phyloP scores from a whole-genome alignment of 2,888 invertebrate genomes.

The Zaprionus lineosus region DNA sequence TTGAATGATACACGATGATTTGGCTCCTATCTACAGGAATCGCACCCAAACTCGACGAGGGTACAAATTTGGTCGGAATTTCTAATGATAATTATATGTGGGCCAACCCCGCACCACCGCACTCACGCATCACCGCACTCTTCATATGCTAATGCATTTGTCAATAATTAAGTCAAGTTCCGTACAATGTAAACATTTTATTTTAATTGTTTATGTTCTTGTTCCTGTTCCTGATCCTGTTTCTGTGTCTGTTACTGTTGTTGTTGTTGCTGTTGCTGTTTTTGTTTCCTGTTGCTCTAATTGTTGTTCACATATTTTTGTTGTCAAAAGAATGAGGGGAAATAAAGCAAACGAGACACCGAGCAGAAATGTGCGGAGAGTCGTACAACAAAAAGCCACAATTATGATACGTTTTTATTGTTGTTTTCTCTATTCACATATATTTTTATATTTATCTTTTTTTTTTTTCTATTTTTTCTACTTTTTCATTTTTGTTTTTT shows the following conservation, averaged over 20 bases:
- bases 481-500: conserved; percentile 1
- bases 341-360: too few relatives aligned
- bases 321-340: conserved; percentile 63
- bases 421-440: conserved; percentile 14
- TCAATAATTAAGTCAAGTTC: conserved; percentile 69
- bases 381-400: too few relatives aligned
- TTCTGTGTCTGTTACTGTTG: too few relatives aligned
- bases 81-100: not conserved
- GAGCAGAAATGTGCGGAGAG: too few relatives aligned
- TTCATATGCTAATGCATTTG: conserved; percentile 56
- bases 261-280: conserved; percentile 16
- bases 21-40: too few relatives aligned
- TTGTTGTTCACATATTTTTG: conserved; percentile 53
- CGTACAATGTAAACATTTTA: conserved; percentile 51
- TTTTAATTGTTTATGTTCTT: conserved; percentile 55
- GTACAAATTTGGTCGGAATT: too few relatives aligned
- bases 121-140: too few relatives aligned
- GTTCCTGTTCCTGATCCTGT: too few relatives aligned
- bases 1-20: too few relatives aligned
- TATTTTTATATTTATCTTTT: not conserved
- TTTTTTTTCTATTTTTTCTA: conserved; percentile 2
- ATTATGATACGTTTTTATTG: conserved; percentile 21
- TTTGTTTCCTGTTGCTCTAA: conserved; percentile 42
- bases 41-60: too few relatives aligned
- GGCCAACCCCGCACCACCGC: conserved; percentile 14